phyloP scores from a whole-genome alignment of 2,888 invertebrate species.

The Eubasilissa splendida region DNA sequence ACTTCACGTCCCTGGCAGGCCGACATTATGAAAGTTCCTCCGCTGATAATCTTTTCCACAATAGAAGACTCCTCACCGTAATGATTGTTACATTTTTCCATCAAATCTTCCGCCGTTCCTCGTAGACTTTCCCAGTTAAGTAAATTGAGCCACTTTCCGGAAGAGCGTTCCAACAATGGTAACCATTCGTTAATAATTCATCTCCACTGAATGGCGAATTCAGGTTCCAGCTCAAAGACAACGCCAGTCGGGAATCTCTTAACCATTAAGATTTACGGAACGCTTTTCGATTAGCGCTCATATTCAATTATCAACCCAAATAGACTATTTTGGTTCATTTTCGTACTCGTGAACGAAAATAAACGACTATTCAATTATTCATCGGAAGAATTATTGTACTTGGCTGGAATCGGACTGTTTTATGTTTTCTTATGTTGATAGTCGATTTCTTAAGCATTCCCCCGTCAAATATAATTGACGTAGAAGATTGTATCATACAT shows the following conservation, averaged over 20 bases:
- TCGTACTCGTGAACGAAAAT: too few species aligned
- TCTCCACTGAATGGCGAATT: conserved; percentile 43
- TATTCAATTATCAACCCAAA: too few species aligned
- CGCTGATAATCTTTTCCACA: conserved; percentile 34
- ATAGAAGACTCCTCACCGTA: conserved; percentile 13
- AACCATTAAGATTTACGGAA: neutral
- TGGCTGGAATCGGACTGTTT: too few species aligned
- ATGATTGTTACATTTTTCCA: conserved; percentile 46
- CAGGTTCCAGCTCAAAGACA: conserved; percentile 10
- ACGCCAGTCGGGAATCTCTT: conserved; percentile 1
- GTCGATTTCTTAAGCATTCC: too few species aligned
- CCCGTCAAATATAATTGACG: too few species aligned
- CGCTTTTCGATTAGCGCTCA: too few species aligned
- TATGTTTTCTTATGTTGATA: too few species aligned
- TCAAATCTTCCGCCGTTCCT: conserved; percentile 35
- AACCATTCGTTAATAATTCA: conserved; percentile 54
- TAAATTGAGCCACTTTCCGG: conserved; percentile 48
- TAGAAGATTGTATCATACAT: too few species aligned
- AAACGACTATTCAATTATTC: too few species aligned
- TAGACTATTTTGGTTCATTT: too few species aligned
- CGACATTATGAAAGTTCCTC: conserved; percentile 29
- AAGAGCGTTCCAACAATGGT: conserved; percentile 45
- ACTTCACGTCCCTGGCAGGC: neutral
- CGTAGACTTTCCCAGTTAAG: conserved; percentile 40
- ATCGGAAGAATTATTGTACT: too few species aligned